These are phyloP conservation scores for Danio albolineatus DNA, from an alignment of 2,797 vertebrate species.

Conservation along the genomic window DNA sequence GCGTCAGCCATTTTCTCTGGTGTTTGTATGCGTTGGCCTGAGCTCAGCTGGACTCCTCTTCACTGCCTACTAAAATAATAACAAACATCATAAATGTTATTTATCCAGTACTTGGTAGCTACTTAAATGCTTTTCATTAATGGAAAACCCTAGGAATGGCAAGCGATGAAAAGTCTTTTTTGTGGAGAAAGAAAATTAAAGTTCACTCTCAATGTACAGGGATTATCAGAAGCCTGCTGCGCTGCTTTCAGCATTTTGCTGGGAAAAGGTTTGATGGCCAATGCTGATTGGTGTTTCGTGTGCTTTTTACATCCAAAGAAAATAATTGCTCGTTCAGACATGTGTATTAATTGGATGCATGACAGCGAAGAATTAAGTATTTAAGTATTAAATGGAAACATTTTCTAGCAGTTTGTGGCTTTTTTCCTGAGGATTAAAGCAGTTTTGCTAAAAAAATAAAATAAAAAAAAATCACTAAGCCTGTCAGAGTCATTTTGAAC, in stretches of 20 bases:
- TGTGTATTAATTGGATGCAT: conserved; percentile 33
- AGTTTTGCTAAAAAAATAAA: no score
- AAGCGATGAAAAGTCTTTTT: conserved; percentile 17
- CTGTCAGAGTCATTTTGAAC: no score
- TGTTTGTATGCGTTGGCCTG: conserved; percentile 44
- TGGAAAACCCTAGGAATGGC: conserved; percentile 26
- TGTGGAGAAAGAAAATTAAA: not conserved
- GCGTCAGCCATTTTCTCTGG: not conserved
- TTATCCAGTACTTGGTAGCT: conserved; percentile 19
- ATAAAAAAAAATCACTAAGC: no score
- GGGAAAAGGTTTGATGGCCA: conserved; percentile 22
- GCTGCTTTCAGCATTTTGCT: not conserved
- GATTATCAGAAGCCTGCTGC: conserved; percentile 4
- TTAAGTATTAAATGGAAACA: conserved; percentile 5
- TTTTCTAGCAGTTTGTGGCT: not conserved
- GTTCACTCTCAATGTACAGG: not conserved
- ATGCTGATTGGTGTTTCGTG: conserved; percentile 10
- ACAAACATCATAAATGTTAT: conserved; percentile 41
- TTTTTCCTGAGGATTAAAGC: not conserved
- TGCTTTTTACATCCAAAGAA: conserved; percentile 14
- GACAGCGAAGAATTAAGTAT: conserved; percentile 21
- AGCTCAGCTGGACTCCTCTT: conserved; percentile 34
- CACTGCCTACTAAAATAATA: conserved; percentile 27
- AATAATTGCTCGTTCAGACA: not conserved
- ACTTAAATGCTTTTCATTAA: conserved; percentile 38